Evolutionary conservation across 2,113 vertebrate genomes (phyloP), one percentile per base, ranked within the genome.

Genomic region (Apteryx mantelli): DNA sequence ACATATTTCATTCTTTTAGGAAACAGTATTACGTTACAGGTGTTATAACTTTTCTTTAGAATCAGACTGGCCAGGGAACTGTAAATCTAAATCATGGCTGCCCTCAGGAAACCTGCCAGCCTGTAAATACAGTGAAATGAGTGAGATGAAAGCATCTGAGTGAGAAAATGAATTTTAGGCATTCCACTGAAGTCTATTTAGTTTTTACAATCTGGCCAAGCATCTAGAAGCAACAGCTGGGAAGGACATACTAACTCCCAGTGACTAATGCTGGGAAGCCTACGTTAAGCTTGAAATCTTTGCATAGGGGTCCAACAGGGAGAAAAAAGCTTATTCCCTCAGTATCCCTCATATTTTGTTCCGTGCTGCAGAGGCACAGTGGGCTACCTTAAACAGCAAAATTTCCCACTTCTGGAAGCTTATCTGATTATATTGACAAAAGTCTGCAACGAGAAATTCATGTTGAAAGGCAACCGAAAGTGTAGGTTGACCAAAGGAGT

Each of bases 81-180:
- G 96, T 98, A 98, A 97, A 97, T 98, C 95, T 97, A 97, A 98
- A 97, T 98, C 97, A 96, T 92, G 82, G 88, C 96, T 97, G 97
- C 97, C 96, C 97, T 97, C 96, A 97, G 97, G 97, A 98, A 98
- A 98, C 92, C 96, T 81, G 94, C 90, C 94, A 97, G 97, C 92
- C 97, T 97, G 97, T 97, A 98, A 98, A 97, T 96, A 97, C 94
- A 96, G 82, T 64, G 94, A 97, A 98, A 97, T 97, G 96, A 95
- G 97, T 92, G 94, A 97, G 96, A 98, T 97, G 97, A 98, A 98
- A 97, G 97, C 89, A 95, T 96, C 91, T 58, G 88, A 96, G 97
- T 94, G 88, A 97, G 97, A 98, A 98, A 98, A 98, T 97, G 96
- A 97, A 98, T 98, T 98, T 97, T 96, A 97, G 97, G 94, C 97